Evolutionary conservation across 2,113 vertebrate species (phyloP).

Genomic region (Acrocephalus arundinaceus): DNA sequence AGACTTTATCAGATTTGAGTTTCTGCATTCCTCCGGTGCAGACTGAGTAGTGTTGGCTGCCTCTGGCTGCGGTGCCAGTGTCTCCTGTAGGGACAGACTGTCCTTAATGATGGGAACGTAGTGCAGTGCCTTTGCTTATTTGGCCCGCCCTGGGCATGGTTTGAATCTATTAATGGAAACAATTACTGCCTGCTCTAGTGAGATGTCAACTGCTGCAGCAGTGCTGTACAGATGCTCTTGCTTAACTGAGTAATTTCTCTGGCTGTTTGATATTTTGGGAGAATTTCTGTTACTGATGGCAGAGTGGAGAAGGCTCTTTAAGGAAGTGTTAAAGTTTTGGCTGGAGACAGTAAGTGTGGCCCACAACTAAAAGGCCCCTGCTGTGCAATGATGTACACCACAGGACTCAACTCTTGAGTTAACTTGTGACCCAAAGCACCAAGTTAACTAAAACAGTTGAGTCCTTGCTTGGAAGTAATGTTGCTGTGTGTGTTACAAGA

Average conservation of each 20-base stretch:
- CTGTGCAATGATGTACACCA: not conserved
- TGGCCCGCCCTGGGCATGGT: not conserved
- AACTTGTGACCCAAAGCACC: not conserved
- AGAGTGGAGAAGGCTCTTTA: not conserved
- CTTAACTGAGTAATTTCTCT: not conserved
- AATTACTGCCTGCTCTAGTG: not conserved
- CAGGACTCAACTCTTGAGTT: not conserved
- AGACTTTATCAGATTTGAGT: not conserved
- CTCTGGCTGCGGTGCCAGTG: not conserved
- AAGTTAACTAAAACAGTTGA: not conserved
- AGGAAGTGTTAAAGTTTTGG: not conserved
- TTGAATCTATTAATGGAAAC: slow-evolving; percentile 52
- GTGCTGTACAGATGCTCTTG: not conserved
- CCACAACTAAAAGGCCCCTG: not conserved
- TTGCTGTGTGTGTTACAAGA: not conserved
- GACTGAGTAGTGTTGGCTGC: not conserved
- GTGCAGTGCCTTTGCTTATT: not conserved
- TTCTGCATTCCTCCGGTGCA: not conserved
- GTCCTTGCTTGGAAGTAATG: not conserved
- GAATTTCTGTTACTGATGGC: not conserved
- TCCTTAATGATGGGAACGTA: not conserved
- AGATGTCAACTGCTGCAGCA: slow-evolving; percentile 28
- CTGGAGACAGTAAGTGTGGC: not conserved
- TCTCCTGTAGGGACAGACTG: not conserved
- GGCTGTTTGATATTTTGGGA: not conserved